Conservation (phyloP, 2,888 invertebrate species). For the Standfussiana lucernea region DNA sequence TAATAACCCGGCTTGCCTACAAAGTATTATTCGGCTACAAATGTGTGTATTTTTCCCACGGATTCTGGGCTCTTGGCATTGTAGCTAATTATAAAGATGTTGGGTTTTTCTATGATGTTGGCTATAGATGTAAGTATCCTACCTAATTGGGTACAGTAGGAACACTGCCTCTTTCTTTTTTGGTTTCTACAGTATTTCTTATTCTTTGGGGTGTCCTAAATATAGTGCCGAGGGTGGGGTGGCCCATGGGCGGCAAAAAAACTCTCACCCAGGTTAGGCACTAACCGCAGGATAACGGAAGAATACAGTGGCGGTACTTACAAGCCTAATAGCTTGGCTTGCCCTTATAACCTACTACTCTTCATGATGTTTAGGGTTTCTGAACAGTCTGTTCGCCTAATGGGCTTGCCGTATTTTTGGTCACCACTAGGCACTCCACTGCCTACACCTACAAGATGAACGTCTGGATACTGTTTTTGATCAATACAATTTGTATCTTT, state of each 20-base stretch:
- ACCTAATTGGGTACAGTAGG: conserved; percentile 17
- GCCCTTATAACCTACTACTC: too few species aligned
- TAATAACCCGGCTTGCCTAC: conserved; percentile 57
- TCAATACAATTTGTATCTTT: conserved; percentile 7
- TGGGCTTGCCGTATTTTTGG: too few species aligned
- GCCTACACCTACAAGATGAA: neutral
- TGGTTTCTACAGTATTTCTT: neutral
- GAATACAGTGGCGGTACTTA: too few species aligned
- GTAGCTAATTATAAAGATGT: conserved; percentile 62
- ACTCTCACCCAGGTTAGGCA: too few species aligned
- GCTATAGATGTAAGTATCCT: conserved; percentile 22
- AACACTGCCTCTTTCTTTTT: neutral
- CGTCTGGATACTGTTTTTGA: neutral
- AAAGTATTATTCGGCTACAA: conserved; percentile 62
- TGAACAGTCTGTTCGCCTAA: too few species aligned
- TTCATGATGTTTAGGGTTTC: too few species aligned
- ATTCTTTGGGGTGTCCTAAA: conserved; percentile 1
- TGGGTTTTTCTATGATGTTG: conserved; percentile 38
- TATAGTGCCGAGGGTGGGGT: too few species aligned
- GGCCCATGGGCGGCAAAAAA: too few species aligned
- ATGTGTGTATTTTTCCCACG: conserved; percentile 64
- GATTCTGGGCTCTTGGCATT: conserved; percentile 63
- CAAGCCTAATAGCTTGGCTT: too few species aligned
- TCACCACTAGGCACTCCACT: too few species aligned
- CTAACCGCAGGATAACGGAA: too few species aligned